Conservation (phyloP, 1,140 invertebrate genomes). For the Acyrthosiphon pisum region DNA sequence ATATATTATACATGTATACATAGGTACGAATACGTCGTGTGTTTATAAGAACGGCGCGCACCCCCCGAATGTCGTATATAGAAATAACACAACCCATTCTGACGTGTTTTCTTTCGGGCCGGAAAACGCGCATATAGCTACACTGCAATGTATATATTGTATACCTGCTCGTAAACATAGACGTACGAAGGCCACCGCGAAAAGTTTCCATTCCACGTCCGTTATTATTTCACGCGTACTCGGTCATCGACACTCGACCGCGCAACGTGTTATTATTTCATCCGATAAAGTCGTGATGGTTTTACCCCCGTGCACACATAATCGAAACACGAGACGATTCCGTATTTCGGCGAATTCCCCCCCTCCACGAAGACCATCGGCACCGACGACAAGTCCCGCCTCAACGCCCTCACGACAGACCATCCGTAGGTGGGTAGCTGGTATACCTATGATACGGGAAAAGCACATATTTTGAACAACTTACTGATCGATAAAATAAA, state of each 20-base stretch:
- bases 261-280: neutral
- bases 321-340: neutral
- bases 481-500: neutral
- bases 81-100: conserved; percentile 35
- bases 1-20: neutral
- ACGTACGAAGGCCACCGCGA: neutral
- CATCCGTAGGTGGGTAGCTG: no score
- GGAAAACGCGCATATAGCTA: neutral
- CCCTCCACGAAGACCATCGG: no score
- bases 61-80: neutral
- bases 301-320: neutral
- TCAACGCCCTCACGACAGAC: no score
- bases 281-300: neutral
- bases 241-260: neutral
- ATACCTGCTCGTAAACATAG: neutral
- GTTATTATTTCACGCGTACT: conserved; percentile 22
- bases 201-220: neutral
- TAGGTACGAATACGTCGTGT: neutral
- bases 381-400: no score
- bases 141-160: neutral
- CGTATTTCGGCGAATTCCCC: neutral
- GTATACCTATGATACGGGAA: neutral
- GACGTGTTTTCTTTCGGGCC: conserved; percentile 43
- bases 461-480: neutral
- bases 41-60: neutral